phyloP scores from a whole-genome alignment of 2,888 invertebrate species.

The Odontocolon sp. region DNA sequence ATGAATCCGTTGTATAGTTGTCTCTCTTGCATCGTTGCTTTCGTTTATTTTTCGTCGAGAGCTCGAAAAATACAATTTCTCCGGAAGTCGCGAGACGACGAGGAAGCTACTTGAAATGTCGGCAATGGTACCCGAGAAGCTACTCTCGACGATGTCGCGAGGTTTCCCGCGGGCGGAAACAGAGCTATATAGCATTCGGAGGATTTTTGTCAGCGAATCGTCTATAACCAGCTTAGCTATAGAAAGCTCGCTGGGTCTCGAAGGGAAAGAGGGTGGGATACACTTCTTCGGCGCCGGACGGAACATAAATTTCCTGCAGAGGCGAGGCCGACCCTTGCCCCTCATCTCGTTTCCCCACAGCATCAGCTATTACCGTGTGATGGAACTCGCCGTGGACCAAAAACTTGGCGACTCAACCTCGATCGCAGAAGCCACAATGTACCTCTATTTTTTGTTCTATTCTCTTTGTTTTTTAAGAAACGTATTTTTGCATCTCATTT shows the following conservation, averaged over 20 bases:
- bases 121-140: background rate
- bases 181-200: conserved; percentile 3
- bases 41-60: background rate
- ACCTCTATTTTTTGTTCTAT: conserved; percentile 4
- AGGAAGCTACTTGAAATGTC: conserved; percentile 4
- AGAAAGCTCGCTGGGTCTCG: background rate
- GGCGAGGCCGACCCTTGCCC: conserved; percentile 33
- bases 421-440: conserved; percentile 18
- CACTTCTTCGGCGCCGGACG: conserved; percentile 59
- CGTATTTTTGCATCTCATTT: conserved; percentile 57
- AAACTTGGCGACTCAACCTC: conserved; percentile 39
- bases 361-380: conserved; percentile 48
- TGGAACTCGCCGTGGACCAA: conserved; percentile 18
- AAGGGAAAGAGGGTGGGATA: background rate
- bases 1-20: background rate
- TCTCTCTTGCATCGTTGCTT: background rate
- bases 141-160: background rate
- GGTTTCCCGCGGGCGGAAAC: background rate
- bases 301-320: conserved; percentile 66
- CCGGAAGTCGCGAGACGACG: conserved; percentile 21
- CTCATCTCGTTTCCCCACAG: conserved; percentile 31
- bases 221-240: background rate
- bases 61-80: background rate
- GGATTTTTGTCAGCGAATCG: conserved; percentile 24
- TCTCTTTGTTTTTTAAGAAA: conserved; percentile 37